phyloP scores from a whole-genome alignment of 2,797 vertebrate genomes.

The Muraenolepis orangiensis region DNA sequence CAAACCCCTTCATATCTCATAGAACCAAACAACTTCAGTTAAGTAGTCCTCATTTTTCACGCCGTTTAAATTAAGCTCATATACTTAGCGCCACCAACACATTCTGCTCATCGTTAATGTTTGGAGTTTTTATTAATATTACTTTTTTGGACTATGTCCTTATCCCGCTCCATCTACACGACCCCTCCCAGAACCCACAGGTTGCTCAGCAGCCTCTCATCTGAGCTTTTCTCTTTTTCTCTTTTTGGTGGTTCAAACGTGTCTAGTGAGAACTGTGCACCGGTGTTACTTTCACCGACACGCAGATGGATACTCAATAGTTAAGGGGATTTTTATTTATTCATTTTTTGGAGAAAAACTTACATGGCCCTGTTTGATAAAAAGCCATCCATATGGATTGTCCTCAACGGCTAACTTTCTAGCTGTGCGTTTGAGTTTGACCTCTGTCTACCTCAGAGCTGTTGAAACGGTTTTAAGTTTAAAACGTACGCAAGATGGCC shows the following conservation, averaged over 20 bases:
- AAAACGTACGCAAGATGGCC: too few relatives aligned
- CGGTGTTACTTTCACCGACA: not conserved
- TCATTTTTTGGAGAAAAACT: not conserved
- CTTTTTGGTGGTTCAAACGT: not conserved
- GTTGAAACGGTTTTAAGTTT: not conserved
- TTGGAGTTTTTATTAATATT: too few relatives aligned
- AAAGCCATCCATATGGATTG: not conserved
- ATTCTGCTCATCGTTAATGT: not conserved
- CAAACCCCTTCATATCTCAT: not conserved
- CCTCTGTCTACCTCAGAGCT: slow-evolving; percentile 34
- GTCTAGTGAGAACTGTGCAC: not conserved
- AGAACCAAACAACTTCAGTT: not conserved
- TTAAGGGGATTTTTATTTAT: not conserved
- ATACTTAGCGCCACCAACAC: not conserved
- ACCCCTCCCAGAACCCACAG: not conserved
- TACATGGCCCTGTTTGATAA: not conserved
- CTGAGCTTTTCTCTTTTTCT: too few relatives aligned
- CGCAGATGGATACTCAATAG: not conserved
- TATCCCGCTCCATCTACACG: not conserved
- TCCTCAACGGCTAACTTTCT: not conserved
- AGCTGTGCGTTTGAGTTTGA: not conserved
- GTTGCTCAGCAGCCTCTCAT: not conserved
- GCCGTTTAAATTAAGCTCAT: not conserved
- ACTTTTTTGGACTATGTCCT: too few relatives aligned
- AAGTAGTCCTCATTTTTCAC: not conserved